These are phyloP conservation scores for Agapornis canus DNA, from an alignment of 2,797 vertebrate genomes.

Conservation along the genomic window DNA sequence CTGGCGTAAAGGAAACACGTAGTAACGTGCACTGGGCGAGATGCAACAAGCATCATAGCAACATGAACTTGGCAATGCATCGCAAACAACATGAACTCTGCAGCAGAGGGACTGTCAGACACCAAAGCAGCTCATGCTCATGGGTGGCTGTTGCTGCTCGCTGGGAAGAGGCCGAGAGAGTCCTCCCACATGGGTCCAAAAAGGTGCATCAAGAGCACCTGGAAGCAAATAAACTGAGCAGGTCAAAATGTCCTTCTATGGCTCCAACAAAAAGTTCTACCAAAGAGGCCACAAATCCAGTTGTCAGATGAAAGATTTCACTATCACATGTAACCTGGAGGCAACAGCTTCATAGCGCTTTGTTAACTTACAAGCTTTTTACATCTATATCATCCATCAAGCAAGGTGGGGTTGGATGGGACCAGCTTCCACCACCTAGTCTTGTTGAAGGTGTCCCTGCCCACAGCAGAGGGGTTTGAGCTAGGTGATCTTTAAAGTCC, in stretches of 20 bases:
- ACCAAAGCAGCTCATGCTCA: not conserved
- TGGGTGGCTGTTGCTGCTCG: not conserved
- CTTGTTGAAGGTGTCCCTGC: not conserved
- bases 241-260: not conserved
- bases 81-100: not conserved
- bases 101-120: not conserved
- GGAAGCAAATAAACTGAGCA: not conserved
- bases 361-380: rapidly evolving
- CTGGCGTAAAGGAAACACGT: not conserved
- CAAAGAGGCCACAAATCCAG: not conserved
- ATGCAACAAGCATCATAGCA: not conserved
- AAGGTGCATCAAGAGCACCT: not conserved
- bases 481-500: not conserved
- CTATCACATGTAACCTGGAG: not conserved
- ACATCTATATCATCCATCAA: not conserved
- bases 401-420: not conserved
- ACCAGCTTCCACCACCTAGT: not conserved
- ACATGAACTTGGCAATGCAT: not conserved
- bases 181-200: not conserved
- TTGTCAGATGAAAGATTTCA: not conserved
- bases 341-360: not conserved
- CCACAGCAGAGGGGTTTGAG: not conserved
- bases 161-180: not conserved
- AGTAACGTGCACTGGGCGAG: not conserved
- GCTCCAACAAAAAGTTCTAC: not conserved